Percentiles rank a stretch among this genome's conserved stretches.
phyloP scores from a whole-genome alignment of 64 coral and sea anemone species.

The Platygyra sinensis region DNA sequence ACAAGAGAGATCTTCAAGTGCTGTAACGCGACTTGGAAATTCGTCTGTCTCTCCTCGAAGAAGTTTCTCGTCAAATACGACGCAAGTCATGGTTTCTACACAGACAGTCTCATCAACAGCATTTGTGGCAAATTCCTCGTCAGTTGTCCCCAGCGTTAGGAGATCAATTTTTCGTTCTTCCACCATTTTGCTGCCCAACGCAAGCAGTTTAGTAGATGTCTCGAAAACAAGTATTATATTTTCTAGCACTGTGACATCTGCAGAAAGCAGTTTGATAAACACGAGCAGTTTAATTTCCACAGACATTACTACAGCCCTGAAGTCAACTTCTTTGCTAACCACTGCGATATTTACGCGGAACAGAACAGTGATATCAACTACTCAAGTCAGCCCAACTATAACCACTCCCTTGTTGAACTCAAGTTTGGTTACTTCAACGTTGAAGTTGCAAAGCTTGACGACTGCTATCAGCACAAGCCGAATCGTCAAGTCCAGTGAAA shows the following conservation, averaged over 20 bases:
- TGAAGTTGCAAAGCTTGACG: neutral
- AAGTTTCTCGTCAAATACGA: neutral
- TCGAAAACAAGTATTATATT: neutral
- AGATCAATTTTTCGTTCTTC: neutral
- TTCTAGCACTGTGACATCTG: neutral
- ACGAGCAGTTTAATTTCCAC: neutral
- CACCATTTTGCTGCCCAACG: neutral
- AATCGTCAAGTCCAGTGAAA: neutral
- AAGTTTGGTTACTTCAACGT: neutral
- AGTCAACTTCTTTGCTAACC: neutral
- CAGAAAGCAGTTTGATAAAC: neutral
- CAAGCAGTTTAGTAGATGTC: neutral
- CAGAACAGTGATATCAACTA: neutral
- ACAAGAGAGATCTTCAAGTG: neutral
- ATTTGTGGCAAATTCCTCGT: neutral
- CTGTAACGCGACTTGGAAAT: neutral
- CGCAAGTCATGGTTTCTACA: too few relatives aligned
- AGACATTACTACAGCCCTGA: neutral
- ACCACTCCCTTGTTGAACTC: neutral
- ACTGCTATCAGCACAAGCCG: neutral
- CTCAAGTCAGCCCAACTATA: neutral
- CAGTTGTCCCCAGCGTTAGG: neutral
- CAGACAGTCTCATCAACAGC: neutral
- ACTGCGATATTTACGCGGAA: neutral
- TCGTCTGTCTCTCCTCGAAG: neutral